A percentile compares a stretch with the other conserved stretches of the same genome.
Conservation (phyloP, 2,113 vertebrate genomes). For the Vulpes lagopus region DNA sequence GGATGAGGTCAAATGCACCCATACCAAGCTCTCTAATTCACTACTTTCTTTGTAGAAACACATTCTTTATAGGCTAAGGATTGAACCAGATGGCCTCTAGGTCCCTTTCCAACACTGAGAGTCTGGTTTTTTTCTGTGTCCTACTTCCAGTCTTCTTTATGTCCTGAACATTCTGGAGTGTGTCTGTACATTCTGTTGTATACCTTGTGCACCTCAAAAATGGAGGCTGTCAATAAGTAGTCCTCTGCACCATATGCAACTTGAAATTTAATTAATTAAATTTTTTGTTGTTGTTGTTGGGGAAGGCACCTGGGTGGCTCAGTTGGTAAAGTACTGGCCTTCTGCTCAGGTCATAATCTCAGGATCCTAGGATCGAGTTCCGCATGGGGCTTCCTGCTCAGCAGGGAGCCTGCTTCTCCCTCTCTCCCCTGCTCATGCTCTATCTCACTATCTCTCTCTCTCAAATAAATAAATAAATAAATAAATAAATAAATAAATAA, state of each 20-base stretch:
- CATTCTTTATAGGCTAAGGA: not conserved
- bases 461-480: no score
- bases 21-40: not conserved
- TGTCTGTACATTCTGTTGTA: not conserved
- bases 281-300: not conserved
- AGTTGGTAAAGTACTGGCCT: not conserved
- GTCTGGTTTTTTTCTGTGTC: not conserved
- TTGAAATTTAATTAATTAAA: not conserved
- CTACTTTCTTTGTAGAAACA: not conserved
- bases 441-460: no score
- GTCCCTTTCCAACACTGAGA: not conserved
- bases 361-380: not conserved
- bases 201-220: not conserved
- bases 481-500: no score
- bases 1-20: not conserved
- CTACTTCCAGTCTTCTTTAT: not conserved
- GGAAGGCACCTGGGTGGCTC: not conserved
- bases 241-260: not conserved
- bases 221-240: not conserved
- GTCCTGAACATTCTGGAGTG: not conserved
- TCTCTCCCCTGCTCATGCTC: not conserved
- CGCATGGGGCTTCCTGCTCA: not conserved
- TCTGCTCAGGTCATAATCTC: not conserved
- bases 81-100: not conserved
- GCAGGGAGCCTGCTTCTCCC: not conserved